phyloP scores from a whole-genome alignment of 2,888 invertebrate species.

The Temnothorax unifasciatus region DNA sequence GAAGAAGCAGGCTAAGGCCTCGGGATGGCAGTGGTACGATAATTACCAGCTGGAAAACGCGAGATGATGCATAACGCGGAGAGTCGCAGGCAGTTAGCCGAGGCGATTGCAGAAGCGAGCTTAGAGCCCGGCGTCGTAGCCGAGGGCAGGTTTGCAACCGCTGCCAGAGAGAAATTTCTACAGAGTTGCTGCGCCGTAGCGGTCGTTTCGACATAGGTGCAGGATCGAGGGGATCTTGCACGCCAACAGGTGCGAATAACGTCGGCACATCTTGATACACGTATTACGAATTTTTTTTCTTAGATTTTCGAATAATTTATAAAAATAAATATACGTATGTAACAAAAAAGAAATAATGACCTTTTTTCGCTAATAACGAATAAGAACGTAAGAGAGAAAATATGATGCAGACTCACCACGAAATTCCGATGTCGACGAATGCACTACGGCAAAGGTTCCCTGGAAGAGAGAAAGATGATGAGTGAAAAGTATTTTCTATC shows the following conservation, averaged over 20 bases:
- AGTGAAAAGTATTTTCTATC: background rate
- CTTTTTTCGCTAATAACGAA: background rate
- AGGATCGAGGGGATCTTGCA: slow-evolving; percentile 39
- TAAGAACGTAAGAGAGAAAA: background rate
- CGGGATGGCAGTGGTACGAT: slow-evolving; percentile 45
- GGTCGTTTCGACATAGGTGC: slow-evolving; percentile 58
- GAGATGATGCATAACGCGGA: slow-evolving; percentile 36
- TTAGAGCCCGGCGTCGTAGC: slow-evolving; percentile 58
- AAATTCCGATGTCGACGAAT: background rate
- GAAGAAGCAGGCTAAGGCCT: slow-evolving; percentile 47
- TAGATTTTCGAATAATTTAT: background rate
- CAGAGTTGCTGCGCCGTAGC: slow-evolving; percentile 54
- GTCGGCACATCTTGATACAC: background rate
- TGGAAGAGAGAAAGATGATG: background rate
- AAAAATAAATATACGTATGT: background rate
- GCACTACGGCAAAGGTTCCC: background rate
- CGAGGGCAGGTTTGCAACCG: slow-evolving; percentile 66
- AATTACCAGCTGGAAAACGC: slow-evolving; percentile 49
- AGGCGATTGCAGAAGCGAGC: slow-evolving; percentile 59
- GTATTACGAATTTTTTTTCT: background rate
- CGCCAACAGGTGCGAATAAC: slow-evolving; percentile 41
- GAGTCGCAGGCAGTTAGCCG: slow-evolving; percentile 44
- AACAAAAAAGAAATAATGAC: background rate
- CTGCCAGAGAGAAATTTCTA: slow-evolving; percentile 63
- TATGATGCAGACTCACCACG: background rate